Evolutionary conservation across 2,888 invertebrate species (phyloP).

Genomic region (Thecocarcelia acutangulata): DNA sequence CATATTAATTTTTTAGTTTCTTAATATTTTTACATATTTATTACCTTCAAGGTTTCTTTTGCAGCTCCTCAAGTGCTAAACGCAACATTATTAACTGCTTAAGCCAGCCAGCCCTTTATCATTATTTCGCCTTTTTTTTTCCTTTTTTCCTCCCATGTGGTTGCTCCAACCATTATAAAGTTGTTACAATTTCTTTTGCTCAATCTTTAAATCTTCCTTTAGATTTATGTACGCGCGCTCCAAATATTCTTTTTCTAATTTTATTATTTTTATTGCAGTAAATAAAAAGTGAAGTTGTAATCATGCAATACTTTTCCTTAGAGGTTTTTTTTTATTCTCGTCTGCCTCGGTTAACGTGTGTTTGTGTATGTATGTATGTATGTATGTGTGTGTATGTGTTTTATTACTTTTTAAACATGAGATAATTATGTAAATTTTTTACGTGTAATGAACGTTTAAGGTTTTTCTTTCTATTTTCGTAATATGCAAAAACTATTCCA

Average conservation of each 20-base stretch:
- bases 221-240: constrained; percentile 60
- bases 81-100: constrained; percentile 48
- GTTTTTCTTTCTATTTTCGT: constrained; percentile 5
- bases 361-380: not conserved
- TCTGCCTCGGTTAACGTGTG: constrained; percentile 14
- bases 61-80: constrained; percentile 30
- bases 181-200: constrained; percentile 61
- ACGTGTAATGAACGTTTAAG: constrained; percentile 53
- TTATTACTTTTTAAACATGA: constrained; percentile 13
- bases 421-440: constrained; percentile 76
- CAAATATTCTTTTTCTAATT: constrained; percentile 36
- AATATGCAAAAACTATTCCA: constrained; percentile 33
- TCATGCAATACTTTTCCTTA: constrained; percentile 79
- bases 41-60: constrained; percentile 40
- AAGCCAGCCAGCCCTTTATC: constrained; percentile 41
- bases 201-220: constrained; percentile 53
- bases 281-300: constrained; percentile 47
- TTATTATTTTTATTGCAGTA: constrained; percentile 38
- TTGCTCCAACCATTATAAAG: constrained; percentile 62
- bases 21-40: constrained; percentile 34
- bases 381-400: not conserved
- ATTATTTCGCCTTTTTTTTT: not conserved
- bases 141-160: not conserved
- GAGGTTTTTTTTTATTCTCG: constrained; percentile 72
- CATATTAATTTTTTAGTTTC: constrained; percentile 31